Evolutionary conservation across 2,113 vertebrate genomes (phyloP).

Genomic region (Apodemus sylvaticus): DNA sequence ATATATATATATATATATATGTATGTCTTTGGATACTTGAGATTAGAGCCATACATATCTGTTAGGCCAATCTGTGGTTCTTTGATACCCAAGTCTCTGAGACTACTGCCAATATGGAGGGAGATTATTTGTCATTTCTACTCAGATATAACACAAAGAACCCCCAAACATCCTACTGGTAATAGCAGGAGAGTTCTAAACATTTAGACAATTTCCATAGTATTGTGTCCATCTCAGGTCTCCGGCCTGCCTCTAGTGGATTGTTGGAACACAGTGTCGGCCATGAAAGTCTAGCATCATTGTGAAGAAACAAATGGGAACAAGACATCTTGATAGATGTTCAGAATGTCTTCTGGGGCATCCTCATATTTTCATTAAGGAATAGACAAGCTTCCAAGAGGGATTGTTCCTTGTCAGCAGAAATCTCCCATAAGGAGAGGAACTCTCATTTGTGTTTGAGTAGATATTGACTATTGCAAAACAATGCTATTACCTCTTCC

Average conservation of each 20-base stretch:
- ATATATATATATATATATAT: too few relatives aligned
- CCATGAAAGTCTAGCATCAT: not conserved
- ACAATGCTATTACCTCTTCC: not conserved
- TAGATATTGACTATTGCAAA: conserved; percentile 8
- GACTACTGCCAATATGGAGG: not conserved
- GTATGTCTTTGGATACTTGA: not conserved
- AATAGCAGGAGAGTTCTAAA: not conserved
- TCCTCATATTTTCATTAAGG: conserved; percentile 1
- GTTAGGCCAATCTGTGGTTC: not conserved
- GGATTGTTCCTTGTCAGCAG: not conserved
- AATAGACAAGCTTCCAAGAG: not conserved
- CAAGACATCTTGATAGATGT: not conserved
- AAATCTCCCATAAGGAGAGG: not conserved
- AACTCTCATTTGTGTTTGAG: conserved; percentile 33
- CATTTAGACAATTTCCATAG: not conserved
- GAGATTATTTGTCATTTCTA: not conserved
- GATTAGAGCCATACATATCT: not conserved
- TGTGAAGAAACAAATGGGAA: not conserved
- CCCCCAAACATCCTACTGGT: not conserved
- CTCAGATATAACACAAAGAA: not conserved
- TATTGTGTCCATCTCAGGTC: not conserved
- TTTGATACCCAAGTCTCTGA: not conserved
- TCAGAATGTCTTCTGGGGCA: not conserved
- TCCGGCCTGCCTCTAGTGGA: not conserved
- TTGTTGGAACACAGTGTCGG: not conserved